Base-by-base conservation (phyloP, 2,797 vertebrate genomes). In the Chiroxiphia lanceolata region DNA sequence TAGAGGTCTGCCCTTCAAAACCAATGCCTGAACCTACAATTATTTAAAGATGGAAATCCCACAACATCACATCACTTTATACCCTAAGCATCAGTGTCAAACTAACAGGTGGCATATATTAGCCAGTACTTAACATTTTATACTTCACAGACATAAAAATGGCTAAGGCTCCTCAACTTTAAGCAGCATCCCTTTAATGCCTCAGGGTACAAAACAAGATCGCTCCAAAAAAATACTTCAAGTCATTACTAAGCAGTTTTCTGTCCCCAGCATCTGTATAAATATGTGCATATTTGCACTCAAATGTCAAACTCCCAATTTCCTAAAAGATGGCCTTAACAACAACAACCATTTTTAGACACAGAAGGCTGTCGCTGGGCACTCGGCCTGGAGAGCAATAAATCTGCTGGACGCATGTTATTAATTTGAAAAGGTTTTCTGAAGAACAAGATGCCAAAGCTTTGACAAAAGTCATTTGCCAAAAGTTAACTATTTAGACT, bases 381-480 rank as follows among this genome's bases (percentile, higher is more conserved):
- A 70, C 50, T 80, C 83, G 57, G 92, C 78, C 89, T 94, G 78
- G n/a, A 96, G 91, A 93, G 93, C 70, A 82, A 93, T 83, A 95
- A 94, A 96, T 94, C 89, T 87, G 67, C n/a, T 77, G 81, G 82
- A 83, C 1, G 75, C 65, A 45, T 90, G 94, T 87, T 94, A 88
- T 94, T 95, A 82, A 96, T 96, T 94, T 95, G 80, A 90, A 93
- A 95, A 94, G 51, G n/a, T 87, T 95, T 92, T 82, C 87, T 90
- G 75, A 93, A 87, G 89, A 96, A 83, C 64, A 87, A 93, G 71
- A 96, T 84, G 85, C 74, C 94, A 96, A 95, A 81, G 75, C 78
- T 94, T 96, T 88, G 91, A 95, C 81, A 94, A 79, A 90, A 92
- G 59, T 90, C 15, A 86, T 50, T 82, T 93, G 85, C 75, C 89